These are phyloP conservation scores for Drosophila fungiperda DNA, from an alignment of 2,888 invertebrate genomes.

Conservation along the genomic window DNA sequence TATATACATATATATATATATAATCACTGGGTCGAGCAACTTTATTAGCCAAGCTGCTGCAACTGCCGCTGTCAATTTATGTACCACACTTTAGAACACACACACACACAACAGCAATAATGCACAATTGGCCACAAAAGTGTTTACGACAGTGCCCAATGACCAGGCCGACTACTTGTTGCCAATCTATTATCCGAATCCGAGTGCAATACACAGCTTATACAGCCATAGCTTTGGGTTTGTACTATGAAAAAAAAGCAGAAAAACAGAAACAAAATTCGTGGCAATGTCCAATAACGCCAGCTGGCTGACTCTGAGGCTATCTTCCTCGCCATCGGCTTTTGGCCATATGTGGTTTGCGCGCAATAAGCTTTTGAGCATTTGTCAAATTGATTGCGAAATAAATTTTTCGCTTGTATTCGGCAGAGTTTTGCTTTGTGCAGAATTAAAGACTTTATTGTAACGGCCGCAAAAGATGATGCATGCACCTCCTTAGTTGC, in stretches of 20 bases:
- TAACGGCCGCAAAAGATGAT: slow-evolving; percentile 63
- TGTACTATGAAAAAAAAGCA: slow-evolving; percentile 28
- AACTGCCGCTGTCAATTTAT: slow-evolving; percentile 51
- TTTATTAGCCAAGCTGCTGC: slow-evolving; percentile 54
- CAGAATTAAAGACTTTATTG: slow-evolving; percentile 42
- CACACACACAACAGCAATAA: not conserved
- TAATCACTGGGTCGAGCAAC: slow-evolving; percentile 6
- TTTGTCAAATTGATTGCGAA: slow-evolving; percentile 80
- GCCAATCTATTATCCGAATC: slow-evolving; percentile 49
- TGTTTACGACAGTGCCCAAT: slow-evolving; percentile 47
- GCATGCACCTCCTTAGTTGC: slow-evolving; percentile 43
- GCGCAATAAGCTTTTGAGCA: slow-evolving; percentile 58
- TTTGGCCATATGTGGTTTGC: slow-evolving; percentile 38
- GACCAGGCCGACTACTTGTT: slow-evolving; percentile 34
- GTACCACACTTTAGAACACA: slow-evolving; percentile 51
- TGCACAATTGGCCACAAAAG: slow-evolving; percentile 55
- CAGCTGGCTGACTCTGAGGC: slow-evolving; percentile 24
- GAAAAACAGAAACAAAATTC: not conserved
- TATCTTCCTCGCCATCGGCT: slow-evolving; percentile 44
- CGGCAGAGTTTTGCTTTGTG: slow-evolving; percentile 27
- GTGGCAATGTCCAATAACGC: slow-evolving; percentile 2
- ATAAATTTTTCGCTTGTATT: slow-evolving; percentile 62
- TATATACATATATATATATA: not conserved
- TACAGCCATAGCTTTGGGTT: slow-evolving; percentile 1
- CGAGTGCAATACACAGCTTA: slow-evolving; percentile 13